A percentile compares a stretch with the other conserved stretches of the same genome.
These are phyloP conservation scores for Glossophaga mutica DNA, from an alignment of 2,797 vertebrate genomes.

Conservation along the genomic window DNA sequence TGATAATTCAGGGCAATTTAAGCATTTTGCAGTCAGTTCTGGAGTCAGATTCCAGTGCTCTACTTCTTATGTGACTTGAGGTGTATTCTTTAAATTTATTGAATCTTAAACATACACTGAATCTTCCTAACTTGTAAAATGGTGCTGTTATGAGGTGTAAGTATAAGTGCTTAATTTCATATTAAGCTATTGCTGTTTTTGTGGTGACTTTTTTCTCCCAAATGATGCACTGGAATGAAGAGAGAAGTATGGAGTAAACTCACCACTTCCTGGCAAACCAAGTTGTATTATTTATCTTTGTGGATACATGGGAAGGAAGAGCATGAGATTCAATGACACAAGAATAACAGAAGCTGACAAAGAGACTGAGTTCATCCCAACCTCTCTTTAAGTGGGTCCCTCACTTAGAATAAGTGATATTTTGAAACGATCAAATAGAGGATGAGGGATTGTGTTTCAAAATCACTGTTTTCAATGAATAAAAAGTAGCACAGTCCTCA, in stretches of 20 bases:
- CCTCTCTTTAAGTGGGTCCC: background rate
- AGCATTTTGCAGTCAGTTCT: background rate
- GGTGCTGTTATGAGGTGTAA: background rate
- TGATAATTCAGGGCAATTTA: background rate
- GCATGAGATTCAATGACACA: accelerated
- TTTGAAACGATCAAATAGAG: background rate
- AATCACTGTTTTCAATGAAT: background rate
- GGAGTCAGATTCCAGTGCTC: background rate
- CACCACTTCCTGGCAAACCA: background rate
- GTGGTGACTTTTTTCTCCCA: background rate
- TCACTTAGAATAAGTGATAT: background rate
- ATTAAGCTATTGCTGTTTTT: background rate
- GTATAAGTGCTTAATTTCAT: background rate
- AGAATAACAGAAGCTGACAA: background rate
- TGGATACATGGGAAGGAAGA: background rate
- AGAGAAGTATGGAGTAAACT: background rate
- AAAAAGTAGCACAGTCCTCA: background rate
- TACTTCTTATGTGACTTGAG: background rate
- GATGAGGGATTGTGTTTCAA: background rate
- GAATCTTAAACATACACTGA: background rate
- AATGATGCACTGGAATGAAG: background rate
- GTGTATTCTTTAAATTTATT: background rate
- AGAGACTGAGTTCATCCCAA: background rate
- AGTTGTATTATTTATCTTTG: background rate
- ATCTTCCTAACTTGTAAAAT: background rate